phyloP scores from a whole-genome alignment of 35 echinoderm and acorn worm species.

The Stichopus chloronotus region DNA sequence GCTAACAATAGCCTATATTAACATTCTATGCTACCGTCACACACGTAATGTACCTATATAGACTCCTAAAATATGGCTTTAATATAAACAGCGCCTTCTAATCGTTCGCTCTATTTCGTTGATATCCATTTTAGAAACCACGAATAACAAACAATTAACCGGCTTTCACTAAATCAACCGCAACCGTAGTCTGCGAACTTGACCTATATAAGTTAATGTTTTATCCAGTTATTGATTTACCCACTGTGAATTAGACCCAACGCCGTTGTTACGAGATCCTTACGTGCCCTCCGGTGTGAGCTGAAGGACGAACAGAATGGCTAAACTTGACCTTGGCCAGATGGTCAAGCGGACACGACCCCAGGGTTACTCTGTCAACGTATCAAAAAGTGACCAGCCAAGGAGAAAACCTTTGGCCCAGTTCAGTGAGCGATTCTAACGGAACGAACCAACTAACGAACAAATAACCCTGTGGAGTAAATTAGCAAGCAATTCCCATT shows the following conservation, averaged over 20 bases:
- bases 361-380: constrained; percentile 11
- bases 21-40: too few relatives aligned
- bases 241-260: too few relatives aligned
- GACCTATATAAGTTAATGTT: not conserved
- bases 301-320: not conserved
- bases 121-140: not conserved
- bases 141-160: too few relatives aligned
- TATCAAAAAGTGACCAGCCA: not conserved
- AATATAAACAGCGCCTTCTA: not conserved
- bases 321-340: constrained; percentile 23
- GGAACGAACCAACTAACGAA: not conserved
- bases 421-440: not conserved
- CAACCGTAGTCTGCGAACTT: not conserved
- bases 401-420: not conserved
- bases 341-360: constrained; percentile 36
- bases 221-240: not conserved
- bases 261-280: not conserved
- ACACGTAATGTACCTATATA: too few relatives aligned
- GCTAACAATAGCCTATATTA: too few relatives aligned
- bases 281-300: not conserved
- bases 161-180: not conserved
- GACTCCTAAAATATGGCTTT: too few relatives aligned
- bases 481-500: not conserved
- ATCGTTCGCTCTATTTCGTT: not conserved
- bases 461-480: not conserved